Evolutionary conservation across 1,140 invertebrate species (phyloP).

Genomic region (Tetramorium parvispinum): DNA sequence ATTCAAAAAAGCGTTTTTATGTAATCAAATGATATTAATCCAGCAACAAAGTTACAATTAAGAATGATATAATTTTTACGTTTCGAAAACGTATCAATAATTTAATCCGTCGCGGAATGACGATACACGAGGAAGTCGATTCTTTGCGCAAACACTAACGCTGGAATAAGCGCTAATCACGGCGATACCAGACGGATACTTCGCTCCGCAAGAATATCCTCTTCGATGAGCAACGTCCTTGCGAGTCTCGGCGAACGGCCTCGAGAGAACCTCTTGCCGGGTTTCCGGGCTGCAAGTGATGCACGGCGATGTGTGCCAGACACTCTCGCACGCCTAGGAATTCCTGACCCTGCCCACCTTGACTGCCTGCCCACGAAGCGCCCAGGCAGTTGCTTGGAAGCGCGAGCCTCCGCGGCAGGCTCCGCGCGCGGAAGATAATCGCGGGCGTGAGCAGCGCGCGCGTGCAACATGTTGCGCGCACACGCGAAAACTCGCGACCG

Average conservation of each 20-base stretch:
- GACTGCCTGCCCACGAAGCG: constrained; percentile 72
- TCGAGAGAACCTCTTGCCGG: constrained; percentile 76
- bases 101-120: background rate
- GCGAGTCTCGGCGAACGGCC: constrained; percentile 80
- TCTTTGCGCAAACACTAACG: background rate
- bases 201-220: constrained; percentile 42
- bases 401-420: constrained; percentile 50
- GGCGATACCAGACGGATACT: constrained; percentile 12
- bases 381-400: constrained; percentile 65
- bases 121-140: background rate
- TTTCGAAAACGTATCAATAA: background rate
- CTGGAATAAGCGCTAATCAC: constrained; percentile 24
- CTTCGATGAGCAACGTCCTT: constrained; percentile 75
- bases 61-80: background rate
- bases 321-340: constrained; percentile 79
- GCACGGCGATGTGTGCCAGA: constrained; percentile 77
- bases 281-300: constrained; percentile 77
- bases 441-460: constrained; percentile 69
- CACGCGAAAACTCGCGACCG: constrained; percentile 63
- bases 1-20: background rate
- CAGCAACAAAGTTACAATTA: background rate
- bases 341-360: constrained; percentile 82
- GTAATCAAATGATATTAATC: background rate
- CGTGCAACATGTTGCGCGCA: constrained; percentile 44
- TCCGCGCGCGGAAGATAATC: constrained; percentile 70